Evolutionary conservation across 2,797 vertebrate genomes (phyloP).

Genomic region (Acropternis orthonyx): DNA sequence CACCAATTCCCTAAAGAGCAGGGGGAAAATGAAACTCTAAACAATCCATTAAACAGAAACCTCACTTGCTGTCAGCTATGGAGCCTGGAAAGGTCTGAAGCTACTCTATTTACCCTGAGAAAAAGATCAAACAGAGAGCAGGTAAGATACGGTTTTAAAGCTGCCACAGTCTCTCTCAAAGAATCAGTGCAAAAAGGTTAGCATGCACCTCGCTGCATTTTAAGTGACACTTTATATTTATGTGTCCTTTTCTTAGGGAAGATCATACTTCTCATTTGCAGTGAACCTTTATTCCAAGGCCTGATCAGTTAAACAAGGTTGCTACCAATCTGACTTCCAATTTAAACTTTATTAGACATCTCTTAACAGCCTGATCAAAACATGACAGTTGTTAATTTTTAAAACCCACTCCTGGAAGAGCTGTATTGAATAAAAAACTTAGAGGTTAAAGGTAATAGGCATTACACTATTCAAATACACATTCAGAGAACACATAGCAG

Average conservation of each 20-base stretch:
- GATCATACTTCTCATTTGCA: neutral
- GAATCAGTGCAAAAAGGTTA: neutral
- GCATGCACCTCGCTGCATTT: neutral
- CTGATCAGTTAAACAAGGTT: neutral
- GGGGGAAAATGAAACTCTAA: conserved; percentile 44
- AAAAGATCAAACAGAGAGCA: conserved; percentile 39
- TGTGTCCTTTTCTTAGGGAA: conserved; percentile 7
- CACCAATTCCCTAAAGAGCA: conserved; percentile 45
- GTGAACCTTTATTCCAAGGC: neutral
- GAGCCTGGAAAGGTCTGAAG: conserved; percentile 18
- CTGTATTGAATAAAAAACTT: neutral
- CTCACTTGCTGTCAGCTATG: conserved; percentile 4
- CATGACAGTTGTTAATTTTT: neutral
- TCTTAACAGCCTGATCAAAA: neutral
- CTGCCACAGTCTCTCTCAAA: neutral
- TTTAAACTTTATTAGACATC: conserved; percentile 8
- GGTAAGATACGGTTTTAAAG: conserved; percentile 1
- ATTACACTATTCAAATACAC: neutral
- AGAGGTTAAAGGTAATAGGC: neutral
- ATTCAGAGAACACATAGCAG: neutral
- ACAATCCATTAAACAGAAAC: conserved; percentile 27
- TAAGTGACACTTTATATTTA: conserved; percentile 40
- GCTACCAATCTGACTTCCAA: neutral
- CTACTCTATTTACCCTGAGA: conserved; percentile 52
- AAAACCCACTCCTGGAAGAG: neutral